Evolutionary conservation across 2,888 invertebrate genomes (phyloP).

Genomic region (Drosophila villosipedis): DNA sequence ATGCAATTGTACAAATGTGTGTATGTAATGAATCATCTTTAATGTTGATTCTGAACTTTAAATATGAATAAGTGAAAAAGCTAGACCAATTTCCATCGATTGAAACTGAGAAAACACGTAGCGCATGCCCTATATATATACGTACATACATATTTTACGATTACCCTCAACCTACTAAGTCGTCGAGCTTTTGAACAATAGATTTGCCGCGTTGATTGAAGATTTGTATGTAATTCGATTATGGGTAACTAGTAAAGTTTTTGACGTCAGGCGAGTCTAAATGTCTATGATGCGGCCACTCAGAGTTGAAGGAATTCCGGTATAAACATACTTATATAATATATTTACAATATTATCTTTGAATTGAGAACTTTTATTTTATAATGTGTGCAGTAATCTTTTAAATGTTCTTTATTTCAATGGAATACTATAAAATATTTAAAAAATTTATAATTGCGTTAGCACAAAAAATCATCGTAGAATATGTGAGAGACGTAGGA

Average conservation of each 20-base stretch:
- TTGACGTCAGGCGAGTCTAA: background rate
- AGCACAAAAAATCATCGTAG: background rate
- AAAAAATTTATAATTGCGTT: background rate
- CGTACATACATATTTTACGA: background rate
- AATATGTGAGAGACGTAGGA: slow-evolving; percentile 3
- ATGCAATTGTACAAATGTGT: background rate
- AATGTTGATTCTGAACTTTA: background rate
- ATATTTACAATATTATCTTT: background rate
- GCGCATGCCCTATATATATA: background rate
- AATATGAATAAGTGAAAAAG: slow-evolving; percentile 1
- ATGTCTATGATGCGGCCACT: background rate
- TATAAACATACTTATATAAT: background rate
- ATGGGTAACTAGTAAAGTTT: slow-evolving; percentile 34
- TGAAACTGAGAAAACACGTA: slow-evolving; percentile 3
- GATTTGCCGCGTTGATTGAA: slow-evolving; percentile 15
- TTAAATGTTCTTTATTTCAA: background rate
- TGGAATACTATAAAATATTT: background rate
- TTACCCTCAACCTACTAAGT: background rate
- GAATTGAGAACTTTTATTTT: background rate
- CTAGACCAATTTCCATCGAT: background rate
- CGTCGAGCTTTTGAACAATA: background rate
- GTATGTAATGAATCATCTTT: background rate
- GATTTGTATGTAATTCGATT: slow-evolving; percentile 42
- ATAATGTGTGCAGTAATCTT: background rate
- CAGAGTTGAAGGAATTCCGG: background rate